Conservation (phyloP, 2,888 invertebrate species). For the Podotricha telesiphe region DNA sequence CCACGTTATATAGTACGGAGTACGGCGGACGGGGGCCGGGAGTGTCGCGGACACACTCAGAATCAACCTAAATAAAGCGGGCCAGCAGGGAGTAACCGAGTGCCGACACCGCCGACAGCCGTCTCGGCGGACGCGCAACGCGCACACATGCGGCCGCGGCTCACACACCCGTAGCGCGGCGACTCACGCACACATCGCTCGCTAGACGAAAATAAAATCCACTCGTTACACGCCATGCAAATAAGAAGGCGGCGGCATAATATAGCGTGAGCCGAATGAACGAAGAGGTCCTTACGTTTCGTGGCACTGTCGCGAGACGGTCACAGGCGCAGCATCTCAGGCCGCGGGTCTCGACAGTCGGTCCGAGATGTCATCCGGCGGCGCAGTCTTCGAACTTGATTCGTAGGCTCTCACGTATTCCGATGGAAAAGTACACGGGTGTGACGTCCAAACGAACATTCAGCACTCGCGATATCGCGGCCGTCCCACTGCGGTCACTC, state of each 20-base stretch:
- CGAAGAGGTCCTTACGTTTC: slow-evolving; percentile 81
- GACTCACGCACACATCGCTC: slow-evolving; percentile 68
- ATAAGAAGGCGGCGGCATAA: slow-evolving; percentile 77
- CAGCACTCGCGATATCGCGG: slow-evolving; percentile 76
- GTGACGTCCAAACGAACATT: slow-evolving; percentile 73
- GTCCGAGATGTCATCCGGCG: slow-evolving; percentile 74
- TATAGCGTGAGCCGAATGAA: slow-evolving; percentile 68
- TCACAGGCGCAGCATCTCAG: slow-evolving; percentile 82
- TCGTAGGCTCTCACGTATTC: slow-evolving; percentile 65
- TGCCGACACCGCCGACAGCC: slow-evolving; percentile 68
- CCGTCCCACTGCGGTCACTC: slow-evolving; percentile 71
- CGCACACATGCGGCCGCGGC: slow-evolving; percentile 54
- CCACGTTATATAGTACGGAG: slow-evolving; percentile 47
- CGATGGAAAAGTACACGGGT: slow-evolving; percentile 75
- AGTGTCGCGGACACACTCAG: slow-evolving; percentile 64
- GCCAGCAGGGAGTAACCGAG: slow-evolving; percentile 67
- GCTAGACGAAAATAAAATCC: slow-evolving; percentile 83
- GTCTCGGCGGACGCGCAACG: slow-evolving; percentile 68
- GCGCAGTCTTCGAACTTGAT: slow-evolving; percentile 73
- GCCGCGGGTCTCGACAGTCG: slow-evolving; percentile 72
- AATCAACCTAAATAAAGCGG: slow-evolving; percentile 79
- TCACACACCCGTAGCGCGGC: slow-evolving; percentile 55
- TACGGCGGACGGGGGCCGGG: slow-evolving; percentile 49
- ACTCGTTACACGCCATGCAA: slow-evolving; percentile 82
- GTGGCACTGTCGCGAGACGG: slow-evolving; percentile 81